These are phyloP conservation scores for Pseudomugil gertrudae DNA, from an alignment of 2,797 vertebrate species.

Conservation along the genomic window DNA sequence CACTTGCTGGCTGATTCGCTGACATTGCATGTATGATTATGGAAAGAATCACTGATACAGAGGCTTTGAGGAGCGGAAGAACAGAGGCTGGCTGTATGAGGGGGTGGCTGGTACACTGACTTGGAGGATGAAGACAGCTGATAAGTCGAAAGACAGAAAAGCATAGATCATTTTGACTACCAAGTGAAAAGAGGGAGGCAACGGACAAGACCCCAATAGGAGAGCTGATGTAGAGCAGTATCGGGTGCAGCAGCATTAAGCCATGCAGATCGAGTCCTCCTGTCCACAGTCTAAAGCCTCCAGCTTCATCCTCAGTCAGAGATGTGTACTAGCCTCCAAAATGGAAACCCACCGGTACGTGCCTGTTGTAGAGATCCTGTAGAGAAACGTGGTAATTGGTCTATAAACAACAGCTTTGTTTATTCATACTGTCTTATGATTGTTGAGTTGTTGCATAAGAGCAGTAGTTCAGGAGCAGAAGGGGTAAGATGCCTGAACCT, in stretches of 20 bases:
- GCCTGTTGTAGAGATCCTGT: conserved; percentile 23
- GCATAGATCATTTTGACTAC: conserved; percentile 17
- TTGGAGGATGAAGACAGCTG: conserved; percentile 38
- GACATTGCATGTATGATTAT: conserved; percentile 41
- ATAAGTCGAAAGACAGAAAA: conserved; percentile 35
- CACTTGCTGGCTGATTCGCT: conserved; percentile 20
- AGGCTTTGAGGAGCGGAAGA: conserved; percentile 29
- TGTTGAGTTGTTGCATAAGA: background rate
- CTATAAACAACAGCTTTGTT: background rate
- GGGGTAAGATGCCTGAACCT: background rate
- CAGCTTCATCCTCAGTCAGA: conserved; percentile 74
- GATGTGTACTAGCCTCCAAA: conserved; percentile 75
- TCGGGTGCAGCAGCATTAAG: conserved; percentile 36
- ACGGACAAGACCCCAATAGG: background rate
- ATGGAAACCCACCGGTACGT: conserved; percentile 85
- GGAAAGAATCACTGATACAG: conserved; percentile 43
- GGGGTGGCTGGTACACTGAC: conserved; percentile 1
- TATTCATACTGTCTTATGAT: background rate
- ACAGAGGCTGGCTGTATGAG: background rate
- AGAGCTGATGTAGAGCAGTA: conserved; percentile 6
- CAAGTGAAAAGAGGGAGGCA: conserved; percentile 7
- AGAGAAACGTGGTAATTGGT: background rate
- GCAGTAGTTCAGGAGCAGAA: background rate
- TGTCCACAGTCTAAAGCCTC: conserved; percentile 70
- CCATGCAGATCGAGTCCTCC: conserved; percentile 79